A percentile compares a stretch with the other conserved stretches of the same genome.
Conservation (phyloP, 2,113 vertebrate genomes). For the Dromaius novaehollandiae region DNA sequence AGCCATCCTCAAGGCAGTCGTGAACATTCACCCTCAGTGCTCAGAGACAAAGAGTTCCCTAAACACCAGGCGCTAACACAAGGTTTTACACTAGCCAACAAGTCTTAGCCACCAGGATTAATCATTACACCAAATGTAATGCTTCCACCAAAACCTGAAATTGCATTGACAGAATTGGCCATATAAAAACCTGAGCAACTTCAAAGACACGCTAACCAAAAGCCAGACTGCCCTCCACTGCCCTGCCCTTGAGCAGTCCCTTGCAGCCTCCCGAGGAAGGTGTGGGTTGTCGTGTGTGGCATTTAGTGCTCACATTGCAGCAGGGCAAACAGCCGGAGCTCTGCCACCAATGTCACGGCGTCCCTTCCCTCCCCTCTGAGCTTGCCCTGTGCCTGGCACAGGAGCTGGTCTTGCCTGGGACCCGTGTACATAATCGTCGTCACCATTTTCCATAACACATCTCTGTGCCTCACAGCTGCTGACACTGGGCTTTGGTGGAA, state of each 20-base stretch:
- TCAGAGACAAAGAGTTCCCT: neutral
- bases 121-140: neutral
- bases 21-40: neutral
- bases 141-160: neutral
- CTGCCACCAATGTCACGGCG: neutral
- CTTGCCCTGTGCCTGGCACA: neutral
- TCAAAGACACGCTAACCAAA: neutral
- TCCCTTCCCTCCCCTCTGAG: neutral
- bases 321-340: neutral
- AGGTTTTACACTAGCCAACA: fast-evolving
- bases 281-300: neutral
- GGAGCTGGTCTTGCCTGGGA: neutral
- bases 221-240: neutral
- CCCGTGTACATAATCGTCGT: fast-evolving
- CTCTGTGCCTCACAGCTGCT: neutral
- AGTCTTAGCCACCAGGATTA: neutral
- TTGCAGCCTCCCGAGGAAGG: neutral
- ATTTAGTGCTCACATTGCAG: fast-evolving
- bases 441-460: fast-evolving
- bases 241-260: neutral
- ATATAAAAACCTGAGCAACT: neutral
- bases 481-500: neutral
- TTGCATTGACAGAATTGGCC: neutral
- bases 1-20: neutral
- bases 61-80: neutral